These are phyloP conservation scores for Zonotrichia leucophrys DNA, from an alignment of 2,113 vertebrate genomes.

Conservation along the genomic window DNA sequence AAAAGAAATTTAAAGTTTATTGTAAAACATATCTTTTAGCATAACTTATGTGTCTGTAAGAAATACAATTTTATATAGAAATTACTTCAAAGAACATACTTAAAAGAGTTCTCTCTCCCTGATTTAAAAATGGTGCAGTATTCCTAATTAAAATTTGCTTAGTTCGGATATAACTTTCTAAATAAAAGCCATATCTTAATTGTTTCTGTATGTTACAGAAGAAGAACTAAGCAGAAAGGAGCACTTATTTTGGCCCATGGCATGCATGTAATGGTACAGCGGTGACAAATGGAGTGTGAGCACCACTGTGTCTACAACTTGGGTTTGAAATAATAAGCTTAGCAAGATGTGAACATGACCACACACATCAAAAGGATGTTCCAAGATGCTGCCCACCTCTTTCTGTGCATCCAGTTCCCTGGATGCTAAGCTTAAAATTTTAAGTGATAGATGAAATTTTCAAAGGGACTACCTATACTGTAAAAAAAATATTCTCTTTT, in stretches of 20 bases:
- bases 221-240: background rate
- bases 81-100: background rate
- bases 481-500: background rate
- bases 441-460: background rate
- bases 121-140: background rate
- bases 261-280: background rate
- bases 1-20: background rate
- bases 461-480: background rate
- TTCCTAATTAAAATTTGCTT: background rate
- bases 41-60: background rate
- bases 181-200: background rate
- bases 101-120: background rate
- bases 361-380: conserved; percentile 3
- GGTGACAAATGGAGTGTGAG: background rate
- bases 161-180: background rate
- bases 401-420: background rate
- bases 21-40: background rate
- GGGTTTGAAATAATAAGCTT: background rate
- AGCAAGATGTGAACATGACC: background rate
- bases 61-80: background rate
- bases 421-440: background rate
- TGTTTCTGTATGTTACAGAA: background rate
- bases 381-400: background rate
- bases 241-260: background rate
- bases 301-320: background rate